Evolutionary conservation across 2,888 invertebrate species (phyloP), one percentile per base, ranked within the genome.

Genomic region (Mythimna albipuncta): DNA sequence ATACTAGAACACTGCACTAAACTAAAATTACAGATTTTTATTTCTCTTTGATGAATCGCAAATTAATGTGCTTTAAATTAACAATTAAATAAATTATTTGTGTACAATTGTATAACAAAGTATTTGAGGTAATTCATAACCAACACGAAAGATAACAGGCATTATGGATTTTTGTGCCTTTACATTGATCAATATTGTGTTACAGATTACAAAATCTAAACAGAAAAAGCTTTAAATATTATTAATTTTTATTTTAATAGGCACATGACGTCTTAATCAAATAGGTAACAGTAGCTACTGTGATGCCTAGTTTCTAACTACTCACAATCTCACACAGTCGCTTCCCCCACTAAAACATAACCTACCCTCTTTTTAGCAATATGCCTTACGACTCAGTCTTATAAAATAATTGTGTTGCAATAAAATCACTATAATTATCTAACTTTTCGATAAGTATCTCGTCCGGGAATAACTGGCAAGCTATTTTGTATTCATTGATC

Each of bases 301-400:
- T 89, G 88, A 91, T 90, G 91, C 89, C 91, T 88, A 86, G 83
- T 85, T 85, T 84, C 84, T 86, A 85, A 77, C 81, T 85, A 87
- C 86, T 87, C 88, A 89, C 85, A 87, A 87, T 85, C 80, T 85
- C 80, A 88, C 86, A 87, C 85, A 87, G 78, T 81, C 79, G 75
- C 85, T 84, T 88, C 88, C 88, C 88, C 88, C 87, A 86, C 82
- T 86, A 82, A 84, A 85, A 86, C 84, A 85, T 86, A 87, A 85
- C 81, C 86, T 79, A 81, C 83, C 82, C 82, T 83, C 79, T 81
- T 86, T 83, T 83, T 85, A 89, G 84, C 87, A 89, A 87, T 85
- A 87, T 85, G 76, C 88, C 87, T 87, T 89, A 90, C 86, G 85
- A 89, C 90, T 95, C 95, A 95, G 95, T 95, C 95, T 95, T 93